A percentile compares a stretch with the other conserved stretches of the same genome.
phyloP scores from a whole-genome alignment of 1,140 invertebrate genomes.

The Zaprionus taronus region DNA sequence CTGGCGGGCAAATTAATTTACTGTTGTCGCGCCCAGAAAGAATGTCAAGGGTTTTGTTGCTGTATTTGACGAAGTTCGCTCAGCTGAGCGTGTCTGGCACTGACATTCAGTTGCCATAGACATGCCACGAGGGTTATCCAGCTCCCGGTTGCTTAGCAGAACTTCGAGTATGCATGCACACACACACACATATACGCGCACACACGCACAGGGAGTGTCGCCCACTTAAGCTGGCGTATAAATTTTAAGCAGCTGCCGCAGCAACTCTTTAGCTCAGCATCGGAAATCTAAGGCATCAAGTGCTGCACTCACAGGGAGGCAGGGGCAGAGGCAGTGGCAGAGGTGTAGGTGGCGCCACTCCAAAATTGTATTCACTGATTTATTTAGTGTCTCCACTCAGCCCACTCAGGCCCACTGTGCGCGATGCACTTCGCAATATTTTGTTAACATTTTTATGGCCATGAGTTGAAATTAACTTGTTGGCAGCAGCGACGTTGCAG shows the following conservation, averaged over 20 bases:
- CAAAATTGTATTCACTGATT: constrained; percentile 50
- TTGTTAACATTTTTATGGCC: constrained; percentile 58
- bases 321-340: background rate
- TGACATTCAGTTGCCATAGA: constrained; percentile 41
- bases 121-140: constrained; percentile 38
- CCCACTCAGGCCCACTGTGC: background rate
- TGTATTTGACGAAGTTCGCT: background rate
- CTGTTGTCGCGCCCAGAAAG: constrained; percentile 20
- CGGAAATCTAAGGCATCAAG: constrained; percentile 11
- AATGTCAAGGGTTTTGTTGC: constrained; percentile 27
- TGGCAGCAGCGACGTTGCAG: constrained; percentile 10
- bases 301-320: background rate
- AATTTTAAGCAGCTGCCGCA: constrained; percentile 38
- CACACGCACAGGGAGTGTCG: background rate
- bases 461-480: constrained; percentile 54
- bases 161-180: background rate
- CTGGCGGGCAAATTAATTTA: constrained; percentile 47
- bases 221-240: constrained; percentile 41
- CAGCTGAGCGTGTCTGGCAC: constrained; percentile 16
- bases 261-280: constrained; percentile 29
- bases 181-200: constrained; percentile 5
- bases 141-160: constrained; percentile 13
- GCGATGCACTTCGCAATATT: constrained; percentile 39
- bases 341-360: background rate
- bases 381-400: constrained; percentile 39